Base-by-base conservation (phyloP, 2,797 vertebrate species). In the Luscinia luscinia region DNA sequence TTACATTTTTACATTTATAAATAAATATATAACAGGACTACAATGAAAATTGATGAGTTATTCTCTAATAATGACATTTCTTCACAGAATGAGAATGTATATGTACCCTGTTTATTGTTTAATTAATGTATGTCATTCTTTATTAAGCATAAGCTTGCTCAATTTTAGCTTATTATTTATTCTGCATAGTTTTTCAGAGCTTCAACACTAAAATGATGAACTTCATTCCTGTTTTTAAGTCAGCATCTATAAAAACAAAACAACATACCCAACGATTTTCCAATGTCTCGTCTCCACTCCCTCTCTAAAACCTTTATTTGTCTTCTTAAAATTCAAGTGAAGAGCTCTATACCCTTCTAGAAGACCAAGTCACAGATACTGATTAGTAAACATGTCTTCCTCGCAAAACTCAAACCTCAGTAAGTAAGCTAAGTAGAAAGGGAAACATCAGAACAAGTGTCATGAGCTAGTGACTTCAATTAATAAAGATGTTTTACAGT, bases 301-400 rank as follows among this genome's bases (percentile, higher is more conserved):
- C 2, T 28, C 48, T 49, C 26, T 1, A 2, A 36, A 20, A 2
- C 5, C 4, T 14, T 7, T 15, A 34, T 48, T 36, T 30, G 34
- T 70, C 17, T 15, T 28, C 54, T 46, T 30, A 34, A n/a, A 76
- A 78, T 32, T 64, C 24, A 74, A 70, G 16, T 15, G 11, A 83
- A 91, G 77, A 85, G 34, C 57, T 92, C 62, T 74, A 0, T 18
- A 36, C 34, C 52, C 26, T 87, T 43, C n/a, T 15, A 68, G 19
- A 2, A 45, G 22, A 83, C 61, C 23, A 68, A 58, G 32, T 55
- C 38, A 64, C 9, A 9, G 68, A 48, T 58, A 90, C 19, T 11
- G 40, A 84, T 36, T 4, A 66, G 62, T 40, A 91, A 77, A 81
- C 1, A 0, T 5, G 32, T 43, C 30, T 75, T 66, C 41, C 49